These are phyloP conservation scores for Eupithecia subfuscata DNA, from an alignment of 2,888 invertebrate genomes.

Conservation along the genomic window DNA sequence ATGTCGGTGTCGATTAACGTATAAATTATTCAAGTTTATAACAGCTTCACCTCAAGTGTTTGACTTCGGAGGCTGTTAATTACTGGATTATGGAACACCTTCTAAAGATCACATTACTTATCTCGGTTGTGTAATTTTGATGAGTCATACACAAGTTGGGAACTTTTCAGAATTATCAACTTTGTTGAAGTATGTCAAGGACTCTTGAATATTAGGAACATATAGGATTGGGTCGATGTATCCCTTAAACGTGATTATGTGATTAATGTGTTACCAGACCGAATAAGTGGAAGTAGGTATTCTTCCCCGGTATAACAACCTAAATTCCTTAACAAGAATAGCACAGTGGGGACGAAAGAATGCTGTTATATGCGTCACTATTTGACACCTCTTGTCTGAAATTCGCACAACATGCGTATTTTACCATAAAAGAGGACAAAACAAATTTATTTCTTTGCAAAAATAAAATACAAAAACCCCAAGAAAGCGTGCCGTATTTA, in stretches of 20 bases:
- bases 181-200: background rate
- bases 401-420: background rate
- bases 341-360: no score
- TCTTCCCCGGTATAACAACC: no score
- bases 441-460: background rate
- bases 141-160: background rate
- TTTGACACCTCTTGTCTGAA: background rate
- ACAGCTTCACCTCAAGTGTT: constrained; percentile 32
- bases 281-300: background rate
- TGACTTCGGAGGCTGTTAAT: constrained; percentile 39
- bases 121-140: constrained; percentile 12
- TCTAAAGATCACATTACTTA: constrained; percentile 14
- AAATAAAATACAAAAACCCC: constrained; percentile 27
- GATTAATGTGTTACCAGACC: background rate
- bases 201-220: background rate
- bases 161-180: background rate
- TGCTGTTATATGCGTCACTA: background rate
- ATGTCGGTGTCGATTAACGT: constrained; percentile 36
- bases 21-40: constrained; percentile 42
- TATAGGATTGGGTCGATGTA: background rate
- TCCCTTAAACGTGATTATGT: background rate
- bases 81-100: constrained; percentile 17
- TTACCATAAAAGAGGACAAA: background rate
- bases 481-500: constrained; percentile 43
- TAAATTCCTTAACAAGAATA: no score